Evolutionary conservation across 2,113 vertebrate genomes (phyloP), one percentile per base, ranked within the genome.

Genomic region (Typhlomys cinereus): DNA sequence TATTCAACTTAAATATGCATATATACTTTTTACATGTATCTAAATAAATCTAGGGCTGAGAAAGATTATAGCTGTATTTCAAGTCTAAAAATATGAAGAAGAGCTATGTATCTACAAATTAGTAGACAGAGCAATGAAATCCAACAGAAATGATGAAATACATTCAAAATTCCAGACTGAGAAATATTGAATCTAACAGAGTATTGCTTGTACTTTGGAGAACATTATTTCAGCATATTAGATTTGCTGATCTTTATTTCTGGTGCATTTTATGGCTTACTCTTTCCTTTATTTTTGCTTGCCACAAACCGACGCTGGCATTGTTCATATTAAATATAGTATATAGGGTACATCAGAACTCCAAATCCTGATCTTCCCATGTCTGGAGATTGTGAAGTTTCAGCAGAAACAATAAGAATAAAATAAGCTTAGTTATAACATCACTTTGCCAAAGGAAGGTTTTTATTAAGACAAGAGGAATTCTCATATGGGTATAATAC

Each of bases 1-100:
- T n/a, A n/a, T n/a, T n/a, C n/a, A n/a, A 13, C 14, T 74, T 18
- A 50, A 5, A 9, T 23, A 25, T n/a, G 74, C 23, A 44, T 79
- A 50, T 25, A n/a, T n/a, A n/a, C n/a, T n/a, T 44, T 52, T 46
- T 25, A 31, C 4, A 29, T 66, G 36, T 67, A 36, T 4, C 27
- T 92, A 46, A 82, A 29, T 54, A 74, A 66, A 31, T 36, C 69
- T n/a, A 29, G 11, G 34, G 5, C n/a, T 15, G 52, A 41, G n/a
- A 39, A 15, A 74, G 90, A 89, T 67, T 31, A 69, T 64, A 54
- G 3, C 84, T 87, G 1, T 39, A 62, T 81, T 85, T 79, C 36
- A 85, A 88, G 74, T 44, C 79, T 88, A 64, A 88, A 88, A 85
- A 57, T 88, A 52, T 92, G 20, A 95, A 92, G 17, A 44, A 50